phyloP scores from a whole-genome alignment of 2,888 invertebrate species.

The Leucophenga maculata region DNA sequence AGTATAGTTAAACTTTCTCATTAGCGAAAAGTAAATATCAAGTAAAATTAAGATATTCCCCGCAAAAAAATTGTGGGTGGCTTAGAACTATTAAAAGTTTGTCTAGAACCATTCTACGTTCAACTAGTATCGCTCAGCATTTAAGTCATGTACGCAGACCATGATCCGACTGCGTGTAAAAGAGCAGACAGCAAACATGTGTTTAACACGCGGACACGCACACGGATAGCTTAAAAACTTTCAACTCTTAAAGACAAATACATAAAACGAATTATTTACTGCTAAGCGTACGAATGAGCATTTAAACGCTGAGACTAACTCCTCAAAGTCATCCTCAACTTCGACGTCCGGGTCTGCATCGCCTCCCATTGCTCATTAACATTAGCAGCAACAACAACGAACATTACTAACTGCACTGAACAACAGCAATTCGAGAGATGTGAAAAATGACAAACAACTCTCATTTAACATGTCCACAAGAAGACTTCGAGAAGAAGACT shows the following conservation, averaged over 20 bases:
- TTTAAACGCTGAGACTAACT: not conserved
- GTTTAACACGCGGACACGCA: constrained; percentile 7
- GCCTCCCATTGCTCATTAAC: constrained; percentile 19
- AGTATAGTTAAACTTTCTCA: no score
- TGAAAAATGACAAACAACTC: constrained; percentile 24
- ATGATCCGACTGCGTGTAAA: not conserved
- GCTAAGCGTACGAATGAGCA: constrained; percentile 2
- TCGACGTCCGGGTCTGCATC: not conserved
- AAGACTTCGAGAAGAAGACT: no score
- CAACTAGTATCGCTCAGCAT: no score
- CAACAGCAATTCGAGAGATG: constrained; percentile 21
- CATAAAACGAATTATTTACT: constrained; percentile 15
- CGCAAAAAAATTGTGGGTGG: not conserved
- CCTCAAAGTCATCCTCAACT: no score
- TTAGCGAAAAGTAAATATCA: no score
- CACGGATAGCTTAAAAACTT: not conserved
- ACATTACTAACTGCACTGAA: not conserved
- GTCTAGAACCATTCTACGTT: not conserved
- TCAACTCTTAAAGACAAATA: not conserved
- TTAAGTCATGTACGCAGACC: no score
- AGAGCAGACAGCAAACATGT: constrained; percentile 15
- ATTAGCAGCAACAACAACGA: constrained; percentile 12
- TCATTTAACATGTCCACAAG: constrained; percentile 21
- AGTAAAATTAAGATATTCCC: no score
- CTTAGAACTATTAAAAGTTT: not conserved